Percentiles rank a stretch among this genome's conserved stretches.
Conservation (phyloP, 2,888 invertebrate genomes). For the Ferrisia virgata region DNA sequence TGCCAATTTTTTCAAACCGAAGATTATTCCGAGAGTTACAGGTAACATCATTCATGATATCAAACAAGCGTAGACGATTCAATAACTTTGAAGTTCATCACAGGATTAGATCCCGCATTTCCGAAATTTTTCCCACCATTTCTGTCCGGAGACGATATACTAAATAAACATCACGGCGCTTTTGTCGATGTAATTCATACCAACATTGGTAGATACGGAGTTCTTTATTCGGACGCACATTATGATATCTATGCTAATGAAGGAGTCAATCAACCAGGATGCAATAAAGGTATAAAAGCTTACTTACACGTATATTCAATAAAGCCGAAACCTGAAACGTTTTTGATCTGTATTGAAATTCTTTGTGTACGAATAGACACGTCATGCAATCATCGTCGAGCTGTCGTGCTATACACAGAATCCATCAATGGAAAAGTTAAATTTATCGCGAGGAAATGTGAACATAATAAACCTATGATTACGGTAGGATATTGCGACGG, state of each 20-base stretch:
- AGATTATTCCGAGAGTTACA: conserved; percentile 58
- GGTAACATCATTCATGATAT: conserved; percentile 52
- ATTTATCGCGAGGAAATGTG: conserved; percentile 56
- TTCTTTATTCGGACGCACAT: conserved; percentile 49
- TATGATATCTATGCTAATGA: conserved; percentile 52
- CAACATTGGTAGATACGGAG: conserved; percentile 50
- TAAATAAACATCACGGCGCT: conserved; percentile 50
- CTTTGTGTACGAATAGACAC: conserved; percentile 56
- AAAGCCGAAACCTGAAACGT: conserved; percentile 48
- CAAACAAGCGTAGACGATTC: conserved; percentile 50
- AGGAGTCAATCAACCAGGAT: conserved; percentile 61
- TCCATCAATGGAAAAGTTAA: conserved; percentile 58
- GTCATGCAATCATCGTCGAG: conserved; percentile 62
- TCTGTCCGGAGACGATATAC: conserved; percentile 46
- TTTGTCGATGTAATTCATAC: conserved; percentile 52
- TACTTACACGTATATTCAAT: too few species aligned
- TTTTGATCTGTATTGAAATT: conserved; percentile 56
- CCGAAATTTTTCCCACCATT: conserved; percentile 49
- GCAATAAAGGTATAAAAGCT: conserved; percentile 51
- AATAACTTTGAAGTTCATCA: background rate
- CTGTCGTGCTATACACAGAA: conserved; percentile 61
- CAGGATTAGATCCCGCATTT: conserved; percentile 51
- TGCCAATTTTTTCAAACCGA: conserved; percentile 55
- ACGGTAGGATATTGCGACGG: background rate
- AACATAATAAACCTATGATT: background rate